Evolutionary conservation across 2,113 vertebrate genomes (phyloP).

Genomic region (Cavia aperea): DNA sequence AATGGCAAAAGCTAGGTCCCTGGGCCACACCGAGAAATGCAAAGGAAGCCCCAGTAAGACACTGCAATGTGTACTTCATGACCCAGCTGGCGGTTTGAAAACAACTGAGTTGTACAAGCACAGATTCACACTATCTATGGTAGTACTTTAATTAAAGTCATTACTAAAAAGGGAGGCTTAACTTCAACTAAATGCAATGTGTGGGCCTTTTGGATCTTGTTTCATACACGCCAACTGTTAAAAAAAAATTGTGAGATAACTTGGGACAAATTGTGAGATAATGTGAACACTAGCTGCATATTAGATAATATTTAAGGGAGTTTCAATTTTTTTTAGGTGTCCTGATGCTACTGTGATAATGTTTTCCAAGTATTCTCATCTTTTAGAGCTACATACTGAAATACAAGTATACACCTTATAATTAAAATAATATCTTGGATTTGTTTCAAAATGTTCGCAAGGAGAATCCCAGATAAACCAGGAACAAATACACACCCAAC

Average conservation of each 20-base stretch:
- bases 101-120: not conserved
- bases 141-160: not conserved
- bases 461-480: not conserved
- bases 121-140: not conserved
- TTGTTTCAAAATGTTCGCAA: not conserved
- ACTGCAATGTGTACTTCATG: not conserved
- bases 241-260: not conserved
- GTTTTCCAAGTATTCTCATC: constrained; percentile 28
- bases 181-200: constrained; percentile 15
- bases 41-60: not conserved
- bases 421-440: constrained; percentile 8
- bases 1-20: not conserved
- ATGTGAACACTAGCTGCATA: not conserved
- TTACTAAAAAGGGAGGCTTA: constrained; percentile 27
- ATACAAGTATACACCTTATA: not conserved
- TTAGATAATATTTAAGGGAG: constrained; percentile 8
- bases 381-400: not conserved
- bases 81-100: not conserved
- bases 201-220: constrained; percentile 4
- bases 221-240: constrained; percentile 18
- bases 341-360: not conserved
- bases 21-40: not conserved
- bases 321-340: not conserved
- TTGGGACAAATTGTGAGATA: not conserved
- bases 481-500: not conserved